Percentiles rank a stretch among this genome's conserved stretches.
These are phyloP conservation scores for Magallana ariakensis DNA, from an alignment of 1,140 invertebrate species.

Conservation along the genomic window DNA sequence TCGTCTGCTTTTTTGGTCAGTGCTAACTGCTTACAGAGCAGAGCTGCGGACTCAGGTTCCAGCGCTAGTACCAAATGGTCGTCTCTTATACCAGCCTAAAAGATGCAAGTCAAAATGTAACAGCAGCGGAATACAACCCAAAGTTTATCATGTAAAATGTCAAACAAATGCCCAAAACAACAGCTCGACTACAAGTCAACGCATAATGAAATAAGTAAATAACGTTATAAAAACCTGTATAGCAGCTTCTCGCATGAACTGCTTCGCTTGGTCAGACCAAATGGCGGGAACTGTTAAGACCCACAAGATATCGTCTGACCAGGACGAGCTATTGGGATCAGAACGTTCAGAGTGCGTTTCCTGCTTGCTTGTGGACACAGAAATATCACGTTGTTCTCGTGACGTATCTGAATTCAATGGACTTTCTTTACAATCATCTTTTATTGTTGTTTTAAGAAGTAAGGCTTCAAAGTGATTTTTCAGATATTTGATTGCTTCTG, in stretches of 20 bases:
- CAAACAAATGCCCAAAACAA: too few species aligned
- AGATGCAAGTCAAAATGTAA: too few species aligned
- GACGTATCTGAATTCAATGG: too few species aligned
- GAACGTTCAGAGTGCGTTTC: too few species aligned
- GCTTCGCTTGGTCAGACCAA: slow-evolving; percentile 14
- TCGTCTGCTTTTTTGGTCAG: neutral
- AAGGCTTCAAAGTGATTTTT: neutral
- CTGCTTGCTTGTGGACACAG: too few species aligned
- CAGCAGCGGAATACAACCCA: too few species aligned
- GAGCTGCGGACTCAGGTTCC: slow-evolving; percentile 45
- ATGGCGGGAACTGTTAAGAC: neutral
- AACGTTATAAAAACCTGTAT: neutral
- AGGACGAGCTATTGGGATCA: neutral
- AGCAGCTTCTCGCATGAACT: slow-evolving; percentile 12
- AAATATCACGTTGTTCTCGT: neutral
- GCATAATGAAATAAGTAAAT: too few species aligned
- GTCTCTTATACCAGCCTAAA: neutral
- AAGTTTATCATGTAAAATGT: too few species aligned
- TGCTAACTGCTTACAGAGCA: neutral
- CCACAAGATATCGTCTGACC: neutral
- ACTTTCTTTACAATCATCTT: too few species aligned
- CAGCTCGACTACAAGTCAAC: too few species aligned
- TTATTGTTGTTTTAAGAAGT: neutral
- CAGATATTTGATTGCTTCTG: neutral
- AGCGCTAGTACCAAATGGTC: neutral